Base-by-base conservation (phyloP, 2,888 invertebrate genomes). In the Xanthorhoe designata region DNA sequence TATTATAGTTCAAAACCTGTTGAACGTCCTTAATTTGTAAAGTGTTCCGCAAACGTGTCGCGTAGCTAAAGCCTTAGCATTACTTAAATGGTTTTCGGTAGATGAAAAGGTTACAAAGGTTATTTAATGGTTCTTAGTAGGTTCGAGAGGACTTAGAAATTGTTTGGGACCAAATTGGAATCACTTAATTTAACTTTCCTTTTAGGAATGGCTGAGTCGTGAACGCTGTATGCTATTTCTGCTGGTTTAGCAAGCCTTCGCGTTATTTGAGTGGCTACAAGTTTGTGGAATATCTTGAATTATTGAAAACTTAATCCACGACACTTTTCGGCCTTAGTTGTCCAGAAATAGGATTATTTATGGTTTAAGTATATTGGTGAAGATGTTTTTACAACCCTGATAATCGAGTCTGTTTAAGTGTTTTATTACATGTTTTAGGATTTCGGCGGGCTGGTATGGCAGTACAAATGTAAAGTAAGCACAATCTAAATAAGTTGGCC, bases 1-100 rank as follows among this genome's bases (percentile, higher is more conserved):
- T 24, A 24, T 24, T 24, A 24, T 24, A 24, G 10, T 6, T 10
- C 9, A 38, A 38, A 35, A 9, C 6, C 8, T 24, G 24, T 35
- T 35, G 6, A 38, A 38, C 35, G 35, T 10, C 2, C 10, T 42
- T 9, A 42, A 13, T 42, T 10, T 13, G 0, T 10, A 13, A 13
- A 42, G 45, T 7, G 18, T 45, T 24, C 32, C 5, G 4, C 1
- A 19, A 32, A 10, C 52, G 49, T 29, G 13, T 19, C 15, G 64
- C 53, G 17, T 61, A 50, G 50, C 56, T 18, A 32, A 53, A 47
- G 45, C 57, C 50, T 64, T 56, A 60, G 42, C 66, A 70, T 78
- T 79, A 81, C 84, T 77, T 83, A 84, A 87, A 88, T 79, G 84
- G 85, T 83, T 87, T 86, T 86, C 79, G 83, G 82, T 85, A 78